Evolutionary conservation across 2,797 vertebrate genomes (phyloP).

Genomic region (Anguilla pacifica): DNA sequence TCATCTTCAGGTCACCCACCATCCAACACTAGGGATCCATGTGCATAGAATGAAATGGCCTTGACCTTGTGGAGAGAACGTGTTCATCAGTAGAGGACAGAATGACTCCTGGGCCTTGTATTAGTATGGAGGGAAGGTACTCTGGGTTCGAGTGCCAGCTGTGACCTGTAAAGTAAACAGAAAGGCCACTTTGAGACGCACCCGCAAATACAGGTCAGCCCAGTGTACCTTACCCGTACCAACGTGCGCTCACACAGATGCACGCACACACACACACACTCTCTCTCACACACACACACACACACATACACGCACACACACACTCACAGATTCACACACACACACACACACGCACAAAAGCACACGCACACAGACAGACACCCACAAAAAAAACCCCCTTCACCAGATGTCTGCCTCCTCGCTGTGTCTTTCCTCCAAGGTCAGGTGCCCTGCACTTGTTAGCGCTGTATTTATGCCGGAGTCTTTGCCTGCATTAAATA

Average conservation of each 20-base stretch:
- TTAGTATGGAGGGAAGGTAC: slow-evolving; percentile 47
- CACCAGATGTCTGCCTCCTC: not conserved
- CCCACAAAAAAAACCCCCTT: not conserved
- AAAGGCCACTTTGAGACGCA: no score
- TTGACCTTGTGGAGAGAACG: slow-evolving; percentile 59
- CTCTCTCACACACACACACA: not conserved
- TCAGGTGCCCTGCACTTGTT: not conserved
- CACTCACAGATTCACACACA: not conserved
- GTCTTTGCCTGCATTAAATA: not conserved
- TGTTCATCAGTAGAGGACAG: slow-evolving; percentile 8
- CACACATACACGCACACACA: not conserved
- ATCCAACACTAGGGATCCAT: slow-evolving; percentile 47
- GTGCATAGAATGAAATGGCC: slow-evolving; percentile 60
- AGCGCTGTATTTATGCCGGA: not conserved
- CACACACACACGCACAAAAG: not conserved
- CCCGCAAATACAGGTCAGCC: not conserved
- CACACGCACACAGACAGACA: not conserved
- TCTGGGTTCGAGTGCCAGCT: slow-evolving; percentile 11
- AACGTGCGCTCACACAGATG: not conserved
- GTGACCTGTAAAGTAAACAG: slow-evolving; percentile 6
- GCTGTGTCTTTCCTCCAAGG: slow-evolving; percentile 20
- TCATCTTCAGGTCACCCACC: slow-evolving; percentile 46
- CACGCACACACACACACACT: not conserved
- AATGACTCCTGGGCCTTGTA: slow-evolving; percentile 49
- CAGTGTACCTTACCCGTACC: not conserved